A percentile compares a stretch with the other conserved stretches of the same genome.
These are phyloP conservation scores for Brienomyrus brachyistius DNA, from an alignment of 2,113 vertebrate genomes.

Conservation along the genomic window DNA sequence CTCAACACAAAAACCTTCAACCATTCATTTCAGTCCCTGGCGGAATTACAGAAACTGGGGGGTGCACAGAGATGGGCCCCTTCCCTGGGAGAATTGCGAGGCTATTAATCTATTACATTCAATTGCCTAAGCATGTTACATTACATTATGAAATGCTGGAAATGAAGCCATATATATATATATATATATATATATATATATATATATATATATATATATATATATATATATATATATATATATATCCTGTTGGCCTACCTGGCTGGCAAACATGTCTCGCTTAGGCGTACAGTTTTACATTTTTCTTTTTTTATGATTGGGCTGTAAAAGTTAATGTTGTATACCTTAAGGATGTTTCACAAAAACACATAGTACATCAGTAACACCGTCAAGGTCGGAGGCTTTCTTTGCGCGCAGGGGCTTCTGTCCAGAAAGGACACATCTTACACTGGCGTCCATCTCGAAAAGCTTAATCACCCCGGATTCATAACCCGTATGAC, in stretches of 20 bases:
- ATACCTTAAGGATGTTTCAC: background rate
- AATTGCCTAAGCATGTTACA: background rate
- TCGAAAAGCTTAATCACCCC: background rate
- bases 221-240: no score
- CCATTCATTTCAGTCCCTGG: background rate
- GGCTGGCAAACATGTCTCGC: background rate
- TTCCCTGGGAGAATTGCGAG: background rate
- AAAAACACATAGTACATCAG: background rate
- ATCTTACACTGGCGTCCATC: no score
- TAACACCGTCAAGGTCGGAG: background rate
- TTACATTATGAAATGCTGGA: background rate
- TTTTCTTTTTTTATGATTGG: background rate
- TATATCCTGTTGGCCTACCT: background rate
- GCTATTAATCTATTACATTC: background rate
- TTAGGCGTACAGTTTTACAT: background rate
- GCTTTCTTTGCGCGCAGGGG: no score
- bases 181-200: background rate
- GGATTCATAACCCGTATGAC: background rate
- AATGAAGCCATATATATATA: background rate
- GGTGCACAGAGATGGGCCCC: background rate
- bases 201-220: background rate
- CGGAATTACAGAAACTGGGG: background rate
- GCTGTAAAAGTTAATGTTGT: background rate
- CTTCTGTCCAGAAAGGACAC: no score
- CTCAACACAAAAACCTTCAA: background rate